Base-by-base conservation (phyloP, 2,113 vertebrate species). In the Oriolus oriolus region DNA sequence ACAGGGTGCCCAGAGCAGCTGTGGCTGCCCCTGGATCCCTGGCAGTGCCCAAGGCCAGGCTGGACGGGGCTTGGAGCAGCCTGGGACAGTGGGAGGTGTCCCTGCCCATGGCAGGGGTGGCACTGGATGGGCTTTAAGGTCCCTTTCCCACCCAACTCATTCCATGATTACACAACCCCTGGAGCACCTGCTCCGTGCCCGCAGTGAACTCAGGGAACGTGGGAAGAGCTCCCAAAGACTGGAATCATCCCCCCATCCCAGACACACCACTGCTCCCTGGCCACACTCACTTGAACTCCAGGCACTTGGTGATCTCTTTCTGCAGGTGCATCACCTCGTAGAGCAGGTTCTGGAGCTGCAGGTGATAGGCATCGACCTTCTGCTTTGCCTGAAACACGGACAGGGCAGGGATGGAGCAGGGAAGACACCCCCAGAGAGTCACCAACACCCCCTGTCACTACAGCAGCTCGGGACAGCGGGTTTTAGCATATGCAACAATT, bases 321-420 rank as follows among this genome's bases (percentile, higher is more conserved):
- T 99, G 99, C 80, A 99, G 98, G 95, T 99, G 99, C 99, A 99
- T 99, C 91, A 99, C 99, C 97, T 99, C 99, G 33, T 99, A 99
- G 26, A 99, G 96, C 70, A 99, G 97, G 93, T 99, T 99, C 97
- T 99, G 99, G n/a, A 99, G 98, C 98, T 99, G 99, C 68, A 99
- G 98, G 84, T 99, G 99, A 84, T 99, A 98, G 3, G 99, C 99
- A 4, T 99, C 99, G 0, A 99, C 99, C 88, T 98, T 99, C 96
- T 99, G 99, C 97, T 99, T 99, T 9, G 99, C 98, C 99, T 99
- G 93, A 12, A 87, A 93, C 15, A 70, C 0, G 0, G 44, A 10
- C 37, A 66, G 27, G 65, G 69, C 33, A 68, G 41, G 31, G n/a
- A 53, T 76, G 35, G 71, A 76, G 71, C 56, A 53, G 19, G n/a